Evolutionary conservation across 2,888 invertebrate genomes (phyloP).

Genomic region (Nomada ferruginata): DNA sequence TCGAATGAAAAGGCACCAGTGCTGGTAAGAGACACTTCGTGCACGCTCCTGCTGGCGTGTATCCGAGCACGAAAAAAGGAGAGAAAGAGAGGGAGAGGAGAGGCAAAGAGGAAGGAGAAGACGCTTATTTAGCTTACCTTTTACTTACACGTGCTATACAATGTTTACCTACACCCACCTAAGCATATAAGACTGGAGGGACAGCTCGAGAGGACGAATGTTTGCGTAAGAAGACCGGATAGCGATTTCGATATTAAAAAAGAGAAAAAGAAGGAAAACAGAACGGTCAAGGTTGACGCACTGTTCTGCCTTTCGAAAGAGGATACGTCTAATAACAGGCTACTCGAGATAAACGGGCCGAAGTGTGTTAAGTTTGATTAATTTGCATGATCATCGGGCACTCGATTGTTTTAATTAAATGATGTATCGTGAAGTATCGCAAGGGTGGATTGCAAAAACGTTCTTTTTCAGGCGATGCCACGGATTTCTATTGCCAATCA

Average conservation of each 20-base stretch:
- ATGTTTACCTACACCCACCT: slow-evolving; percentile 79
- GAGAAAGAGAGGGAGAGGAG: slow-evolving; percentile 25
- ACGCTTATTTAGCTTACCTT: slow-evolving; percentile 79
- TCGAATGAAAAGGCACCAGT: slow-evolving; percentile 68
- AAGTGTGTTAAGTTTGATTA: too few relatives aligned
- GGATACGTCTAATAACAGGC: not conserved
- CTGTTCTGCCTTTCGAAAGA: not conserved
- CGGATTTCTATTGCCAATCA: too few relatives aligned
- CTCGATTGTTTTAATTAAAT: too few relatives aligned
- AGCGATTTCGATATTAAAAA: slow-evolving; percentile 69
- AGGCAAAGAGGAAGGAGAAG: slow-evolving; percentile 41
- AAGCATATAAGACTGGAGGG: slow-evolving; percentile 75
- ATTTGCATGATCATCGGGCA: too few relatives aligned
- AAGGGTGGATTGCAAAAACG: too few relatives aligned
- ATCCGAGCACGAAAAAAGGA: slow-evolving; percentile 58
- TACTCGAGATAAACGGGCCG: not conserved
- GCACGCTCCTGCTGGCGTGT: slow-evolving; percentile 67
- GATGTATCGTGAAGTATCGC: too few relatives aligned
- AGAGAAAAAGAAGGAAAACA: slow-evolving; percentile 10
- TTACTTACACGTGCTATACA: slow-evolving; percentile 78
- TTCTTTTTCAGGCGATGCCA: too few relatives aligned
- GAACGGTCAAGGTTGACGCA: slow-evolving; percentile 60
- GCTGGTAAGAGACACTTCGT: slow-evolving; percentile 68
- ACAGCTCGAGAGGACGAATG: slow-evolving; percentile 75
- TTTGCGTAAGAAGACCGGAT: slow-evolving; percentile 72